phyloP scores from a whole-genome alignment of 2,113 vertebrate genomes.

The Phycodurus eques region DNA sequence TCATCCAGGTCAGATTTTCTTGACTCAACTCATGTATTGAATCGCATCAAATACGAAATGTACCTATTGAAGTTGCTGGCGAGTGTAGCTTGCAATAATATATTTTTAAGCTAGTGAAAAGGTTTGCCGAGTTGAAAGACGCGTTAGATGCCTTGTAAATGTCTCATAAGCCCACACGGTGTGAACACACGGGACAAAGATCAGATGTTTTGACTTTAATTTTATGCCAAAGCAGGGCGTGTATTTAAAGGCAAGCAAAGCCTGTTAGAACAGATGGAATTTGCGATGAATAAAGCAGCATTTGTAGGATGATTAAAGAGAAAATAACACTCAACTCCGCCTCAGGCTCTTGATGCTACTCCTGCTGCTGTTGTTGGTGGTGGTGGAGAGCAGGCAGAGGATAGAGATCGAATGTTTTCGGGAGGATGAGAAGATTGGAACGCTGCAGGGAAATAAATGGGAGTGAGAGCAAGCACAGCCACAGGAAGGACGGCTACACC shows the following conservation, averaged over 20 bases:
- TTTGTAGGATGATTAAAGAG: conserved; percentile 1
- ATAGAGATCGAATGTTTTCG: background rate
- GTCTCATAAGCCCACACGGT: background rate
- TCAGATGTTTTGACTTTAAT: background rate
- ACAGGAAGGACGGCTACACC: background rate
- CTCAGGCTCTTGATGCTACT: background rate
- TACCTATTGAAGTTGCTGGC: background rate
- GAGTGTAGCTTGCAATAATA: background rate
- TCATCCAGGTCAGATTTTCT: background rate
- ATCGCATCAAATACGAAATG: background rate
- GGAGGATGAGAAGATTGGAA: background rate
- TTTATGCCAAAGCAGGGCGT: background rate
- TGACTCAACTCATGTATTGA: background rate
- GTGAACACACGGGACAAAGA: background rate
- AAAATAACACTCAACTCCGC: conserved; percentile 1
- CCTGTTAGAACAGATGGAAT: conserved; percentile 4
- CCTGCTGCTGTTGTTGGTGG: background rate
- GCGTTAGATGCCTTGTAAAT: conserved; percentile 2
- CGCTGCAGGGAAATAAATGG: background rate
- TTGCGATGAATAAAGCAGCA: background rate
- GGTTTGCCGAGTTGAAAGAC: conserved; percentile 28
- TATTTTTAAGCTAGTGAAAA: background rate
- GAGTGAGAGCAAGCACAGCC: background rate
- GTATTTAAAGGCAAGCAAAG: background rate
- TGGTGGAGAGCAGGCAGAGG: background rate